Percentiles rank a stretch among this genome's conserved stretches.
These are phyloP conservation scores for Aurelia aurita DNA, from an alignment of 30 jellyfish, hydroid and myxozoan species.

Conservation along the genomic window DNA sequence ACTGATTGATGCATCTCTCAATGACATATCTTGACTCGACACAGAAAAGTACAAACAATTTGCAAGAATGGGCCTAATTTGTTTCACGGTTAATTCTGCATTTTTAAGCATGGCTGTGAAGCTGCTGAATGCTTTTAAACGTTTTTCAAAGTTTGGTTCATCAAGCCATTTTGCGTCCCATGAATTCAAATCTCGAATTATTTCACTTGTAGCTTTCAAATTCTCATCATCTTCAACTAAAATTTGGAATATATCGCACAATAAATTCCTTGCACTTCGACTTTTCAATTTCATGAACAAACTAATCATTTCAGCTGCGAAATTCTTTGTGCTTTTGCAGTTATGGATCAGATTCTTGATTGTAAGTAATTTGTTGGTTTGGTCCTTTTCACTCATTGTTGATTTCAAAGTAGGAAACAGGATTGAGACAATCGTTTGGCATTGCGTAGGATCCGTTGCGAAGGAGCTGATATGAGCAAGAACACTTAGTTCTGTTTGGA, in stretches of 20 bases:
- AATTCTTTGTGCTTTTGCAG: conserved; percentile 9
- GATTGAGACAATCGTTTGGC: conserved; percentile 66
- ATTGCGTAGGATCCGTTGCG: conserved; percentile 68
- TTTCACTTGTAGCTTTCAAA: neutral
- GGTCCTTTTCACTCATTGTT: conserved; percentile 48
- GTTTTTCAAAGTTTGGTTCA: conserved; percentile 85
- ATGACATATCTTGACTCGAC: conserved; percentile 79
- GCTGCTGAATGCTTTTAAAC: conserved; percentile 76
- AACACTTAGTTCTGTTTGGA: conserved; percentile 65
- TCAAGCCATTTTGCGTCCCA: conserved; percentile 90
- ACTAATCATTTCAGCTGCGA: conserved; percentile 32
- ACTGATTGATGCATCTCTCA: conserved; percentile 87
- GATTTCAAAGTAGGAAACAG: conserved; percentile 74
- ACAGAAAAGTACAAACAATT: conserved; percentile 60
- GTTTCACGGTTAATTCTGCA: conserved; percentile 17
- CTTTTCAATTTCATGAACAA: conserved; percentile 53
- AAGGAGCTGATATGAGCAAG: conserved; percentile 77
- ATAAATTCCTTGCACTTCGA: conserved; percentile 58
- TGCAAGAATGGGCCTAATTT: conserved; percentile 64
- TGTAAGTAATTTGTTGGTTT: conserved; percentile 51
- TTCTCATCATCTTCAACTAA: conserved; percentile 15
- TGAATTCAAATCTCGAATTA: conserved; percentile 69
- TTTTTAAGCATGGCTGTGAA: conserved; percentile 42
- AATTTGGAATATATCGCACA: conserved; percentile 66
- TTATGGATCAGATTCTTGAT: conserved; percentile 57